Evolutionary conservation across 2,888 invertebrate species (phyloP).

Genomic region (Mythimna ferrago): DNA sequence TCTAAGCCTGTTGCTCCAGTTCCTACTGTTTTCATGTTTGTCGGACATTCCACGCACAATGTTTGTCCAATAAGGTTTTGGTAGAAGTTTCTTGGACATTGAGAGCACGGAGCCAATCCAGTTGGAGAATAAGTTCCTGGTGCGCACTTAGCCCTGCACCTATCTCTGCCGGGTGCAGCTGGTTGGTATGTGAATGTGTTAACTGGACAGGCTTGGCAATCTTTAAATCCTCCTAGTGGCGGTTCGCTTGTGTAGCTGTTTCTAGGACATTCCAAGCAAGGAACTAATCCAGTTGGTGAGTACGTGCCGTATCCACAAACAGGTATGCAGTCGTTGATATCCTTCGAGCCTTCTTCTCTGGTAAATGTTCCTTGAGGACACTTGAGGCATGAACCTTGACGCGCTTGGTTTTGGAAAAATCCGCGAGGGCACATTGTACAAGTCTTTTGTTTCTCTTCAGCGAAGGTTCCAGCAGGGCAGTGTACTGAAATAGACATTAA

Average conservation of each 20-base stretch:
- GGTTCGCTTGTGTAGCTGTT: conserved; percentile 97
- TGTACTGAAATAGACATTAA: conserved; percentile 92
- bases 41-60: conserved; percentile 97
- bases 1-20: conserved; percentile 95
- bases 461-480: conserved; percentile 99
- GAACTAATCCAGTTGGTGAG: conserved; percentile 97
- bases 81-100: conserved; percentile 98
- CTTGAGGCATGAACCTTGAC: conserved; percentile 96
- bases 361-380: conserved; percentile 99
- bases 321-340: conserved; percentile 96
- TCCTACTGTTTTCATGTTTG: conserved; percentile 96
- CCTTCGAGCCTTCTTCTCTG: conserved; percentile 96
- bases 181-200: conserved; percentile 97
- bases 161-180: conserved; percentile 95
- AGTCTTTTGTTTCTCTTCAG: conserved; percentile 96
- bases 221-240: conserved; percentile 97
- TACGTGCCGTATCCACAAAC: conserved; percentile 99
- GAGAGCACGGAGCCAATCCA: conserved; percentile 97
- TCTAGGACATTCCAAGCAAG: conserved; percentile 98
- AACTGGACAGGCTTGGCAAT: conserved; percentile 97
- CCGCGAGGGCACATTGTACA: conserved; percentile 98
- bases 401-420: conserved; percentile 97
- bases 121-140: conserved; percentile 98
- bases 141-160: conserved; percentile 96
- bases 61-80: conserved; percentile 96